Percentiles rank a stretch among this genome's conserved stretches.
These are phyloP conservation scores for Stramonita haemastoma DNA, from an alignment of 2,888 invertebrate genomes.

Conservation along the genomic window DNA sequence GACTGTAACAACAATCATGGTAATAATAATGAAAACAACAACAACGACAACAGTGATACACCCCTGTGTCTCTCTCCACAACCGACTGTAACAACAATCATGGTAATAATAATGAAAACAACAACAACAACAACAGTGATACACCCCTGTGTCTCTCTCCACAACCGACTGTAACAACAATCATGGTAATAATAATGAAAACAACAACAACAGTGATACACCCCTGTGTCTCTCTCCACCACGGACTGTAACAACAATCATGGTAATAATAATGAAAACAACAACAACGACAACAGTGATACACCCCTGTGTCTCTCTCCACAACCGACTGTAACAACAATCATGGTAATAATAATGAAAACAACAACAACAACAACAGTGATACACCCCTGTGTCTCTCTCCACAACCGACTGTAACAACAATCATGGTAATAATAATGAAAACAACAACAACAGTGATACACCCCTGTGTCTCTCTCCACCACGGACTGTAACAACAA, in stretches of 20 bases:
- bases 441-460: constrained; percentile 85
- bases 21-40: not conserved
- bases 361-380: not conserved
- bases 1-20: no score
- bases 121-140: no score
- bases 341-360: not conserved
- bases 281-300: constrained; percentile 84
- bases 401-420: no score
- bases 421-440: not conserved
- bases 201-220: constrained; percentile 94
- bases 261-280: no score
- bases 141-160: no score
- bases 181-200: no score
- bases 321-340: constrained; percentile 81
- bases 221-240: constrained; percentile 91
- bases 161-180: no score
- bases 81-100: no score
- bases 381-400: no score
- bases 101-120: not conserved
- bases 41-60: constrained; percentile 5
- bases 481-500: constrained; percentile 81
- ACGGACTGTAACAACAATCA: constrained; percentile 80
- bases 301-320: constrained; percentile 92
- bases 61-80: no score
- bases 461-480: constrained; percentile 92